These are phyloP conservation scores for Aleiodes sp. DNA, from an alignment of 1,140 invertebrate species.

Conservation along the genomic window DNA sequence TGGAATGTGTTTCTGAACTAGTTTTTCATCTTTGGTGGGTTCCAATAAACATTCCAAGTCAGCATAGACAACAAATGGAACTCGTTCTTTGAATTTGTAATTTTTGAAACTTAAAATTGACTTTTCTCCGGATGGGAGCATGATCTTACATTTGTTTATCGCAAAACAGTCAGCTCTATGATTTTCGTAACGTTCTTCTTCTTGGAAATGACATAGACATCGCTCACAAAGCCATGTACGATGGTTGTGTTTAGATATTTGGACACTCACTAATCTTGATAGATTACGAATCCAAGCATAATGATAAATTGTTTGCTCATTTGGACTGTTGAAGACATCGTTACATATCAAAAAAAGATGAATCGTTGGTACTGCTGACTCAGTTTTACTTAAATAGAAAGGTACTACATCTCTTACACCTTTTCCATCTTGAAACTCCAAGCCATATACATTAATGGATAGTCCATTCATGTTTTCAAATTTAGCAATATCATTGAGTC, in stretches of 20 bases:
- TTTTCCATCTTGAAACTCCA: neutral
- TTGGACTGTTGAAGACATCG: too few relatives aligned
- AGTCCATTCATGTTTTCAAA: conserved; percentile 38
- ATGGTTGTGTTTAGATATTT: conserved; percentile 42
- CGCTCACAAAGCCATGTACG: conserved; percentile 47
- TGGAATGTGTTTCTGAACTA: conserved; percentile 46
- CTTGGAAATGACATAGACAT: conserved; percentile 34
- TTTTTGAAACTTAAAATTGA: neutral
- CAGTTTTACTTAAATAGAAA: neutral
- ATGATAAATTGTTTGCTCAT: neutral
- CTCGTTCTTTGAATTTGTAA: conserved; percentile 45
- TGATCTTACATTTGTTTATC: neutral
- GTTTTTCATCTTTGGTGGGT: conserved; percentile 15
- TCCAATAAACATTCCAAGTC: conserved; percentile 29
- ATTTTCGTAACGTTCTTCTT: neutral
- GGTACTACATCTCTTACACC: too few relatives aligned
- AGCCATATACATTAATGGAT: conserved; percentile 15
- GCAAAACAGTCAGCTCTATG: neutral
- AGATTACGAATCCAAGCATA: neutral
- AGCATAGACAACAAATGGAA: conserved; percentile 51
- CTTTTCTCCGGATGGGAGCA: too few relatives aligned
- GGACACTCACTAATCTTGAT: conserved; percentile 18
- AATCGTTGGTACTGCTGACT: neutral
- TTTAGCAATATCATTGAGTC: neutral
- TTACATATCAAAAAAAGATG: neutral